Base-by-base conservation (phyloP, 1,140 invertebrate species). In the Hylaeus anthracinus region DNA sequence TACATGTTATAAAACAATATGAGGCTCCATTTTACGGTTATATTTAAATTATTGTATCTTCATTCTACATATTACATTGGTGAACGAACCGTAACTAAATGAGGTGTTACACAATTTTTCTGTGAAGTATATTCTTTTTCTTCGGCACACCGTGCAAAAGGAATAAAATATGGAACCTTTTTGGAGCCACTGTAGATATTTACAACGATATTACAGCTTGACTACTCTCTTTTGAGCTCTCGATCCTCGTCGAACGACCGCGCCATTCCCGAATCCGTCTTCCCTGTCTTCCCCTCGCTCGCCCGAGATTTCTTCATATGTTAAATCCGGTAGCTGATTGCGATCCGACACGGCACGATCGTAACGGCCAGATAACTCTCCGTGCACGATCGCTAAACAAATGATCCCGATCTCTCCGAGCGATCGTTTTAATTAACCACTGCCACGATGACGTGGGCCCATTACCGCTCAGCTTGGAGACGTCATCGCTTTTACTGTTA, bases 281-380 rank as follows among this genome's bases (percentile, higher is more conserved):
- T 75, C 45, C 41, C 14, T 73, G 14, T 77, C 61, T 37, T 3
- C 41, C n/a, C 45, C 45, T 43, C 45, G 72, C 26, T 58, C 37
- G 12, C 3, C 77, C 79, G 72, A 79, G 87, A 88, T 89, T 89
- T 88, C 79, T 84, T 85, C 77, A 85, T 83, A 79, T 79, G 88
- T 79, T 85, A 89, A 90, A 84, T 89, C 82, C 87, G 81, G 89
- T 90, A 90, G 89, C 89, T 89, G 89, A 89, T 90, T 87, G 79
- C 85, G 76, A 90, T 90, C 88, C 86, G 89, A 90, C 89, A 90
- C 89, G 89, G 86, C 61, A 66, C 72, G 88, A 90, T 90, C 83
- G 84, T 87, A 86, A 86, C 82, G 85, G 84, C 73, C 83, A 90
- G 89, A 90, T 90, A 90, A 88, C 82, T 88, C 77, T 81, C 81